Conservation (phyloP, 2,888 invertebrate species). For the Eilema caniola region DNA sequence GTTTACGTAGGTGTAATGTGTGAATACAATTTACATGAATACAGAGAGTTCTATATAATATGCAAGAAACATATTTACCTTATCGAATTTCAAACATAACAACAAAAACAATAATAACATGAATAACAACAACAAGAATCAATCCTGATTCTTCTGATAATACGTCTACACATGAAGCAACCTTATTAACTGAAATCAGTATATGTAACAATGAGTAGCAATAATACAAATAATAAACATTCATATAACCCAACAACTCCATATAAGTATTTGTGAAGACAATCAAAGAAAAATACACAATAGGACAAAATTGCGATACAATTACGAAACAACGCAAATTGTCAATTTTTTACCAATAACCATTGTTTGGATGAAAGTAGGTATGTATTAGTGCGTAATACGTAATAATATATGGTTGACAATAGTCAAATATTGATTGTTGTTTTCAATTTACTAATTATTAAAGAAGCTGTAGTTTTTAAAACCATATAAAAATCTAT, state of each 20-base stretch:
- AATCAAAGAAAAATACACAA: neutral
- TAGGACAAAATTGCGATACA: neutral
- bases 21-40: neutral
- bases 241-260: no score
- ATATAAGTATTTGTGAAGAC: neutral
- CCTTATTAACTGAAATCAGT: neutral
- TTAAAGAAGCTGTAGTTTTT: no score
- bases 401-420: no score
- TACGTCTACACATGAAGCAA: neutral
- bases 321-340: neutral
- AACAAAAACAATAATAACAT: neutral
- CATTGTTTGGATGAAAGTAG: neutral
- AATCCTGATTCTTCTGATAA: neutral
- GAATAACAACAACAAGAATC: neutral
- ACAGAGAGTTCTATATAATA: neutral
- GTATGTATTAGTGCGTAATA: no score
- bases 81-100: neutral
- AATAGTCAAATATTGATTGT: no score
- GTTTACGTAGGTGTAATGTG: neutral
- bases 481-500: no score
- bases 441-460: no score
- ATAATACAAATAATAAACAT: constrained; percentile 4
- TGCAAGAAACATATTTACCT: neutral
- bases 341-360: constrained; percentile 1
- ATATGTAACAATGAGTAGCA: neutral